Conservation (phyloP, 1,140 invertebrate species). For the Eriocheir sinensis region DNA sequence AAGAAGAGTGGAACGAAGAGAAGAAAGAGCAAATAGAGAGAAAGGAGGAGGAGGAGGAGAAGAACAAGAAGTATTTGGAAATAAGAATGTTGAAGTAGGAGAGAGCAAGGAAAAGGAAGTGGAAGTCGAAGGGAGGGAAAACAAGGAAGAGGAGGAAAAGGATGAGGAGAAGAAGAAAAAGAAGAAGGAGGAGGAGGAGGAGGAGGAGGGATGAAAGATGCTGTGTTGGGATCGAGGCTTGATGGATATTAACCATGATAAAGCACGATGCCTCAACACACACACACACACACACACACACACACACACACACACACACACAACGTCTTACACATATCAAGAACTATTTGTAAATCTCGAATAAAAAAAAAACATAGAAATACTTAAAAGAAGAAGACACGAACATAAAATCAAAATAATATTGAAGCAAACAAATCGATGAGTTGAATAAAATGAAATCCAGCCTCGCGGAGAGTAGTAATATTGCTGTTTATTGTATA, state of each 20-base stretch:
- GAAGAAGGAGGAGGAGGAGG: no score
- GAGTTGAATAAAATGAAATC: background rate
- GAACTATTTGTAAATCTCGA: background rate
- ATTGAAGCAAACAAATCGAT: background rate
- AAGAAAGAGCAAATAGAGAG: background rate
- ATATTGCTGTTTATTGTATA: constrained; percentile 30
- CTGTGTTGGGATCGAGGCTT: background rate
- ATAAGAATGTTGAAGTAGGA: background rate
- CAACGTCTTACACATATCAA: background rate
- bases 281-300: constrained; percentile 22
- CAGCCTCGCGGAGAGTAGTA: background rate
- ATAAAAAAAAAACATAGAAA: no score
- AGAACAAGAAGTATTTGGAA: no score
- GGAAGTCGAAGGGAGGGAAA: no score
- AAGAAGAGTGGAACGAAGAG: background rate
- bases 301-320: background rate
- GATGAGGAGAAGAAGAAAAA: no score
- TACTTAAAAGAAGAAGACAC: no score
- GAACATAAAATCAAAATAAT: background rate
- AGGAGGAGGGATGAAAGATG: no score
- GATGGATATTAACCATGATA: background rate
- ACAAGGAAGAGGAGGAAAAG: no score
- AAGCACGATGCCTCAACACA: background rate
- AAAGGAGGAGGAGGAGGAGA: background rate
- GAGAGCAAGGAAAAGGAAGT: no score